Evolutionary conservation across 2,113 vertebrate species (phyloP).

Genomic region (Actinemys pallida): DNA sequence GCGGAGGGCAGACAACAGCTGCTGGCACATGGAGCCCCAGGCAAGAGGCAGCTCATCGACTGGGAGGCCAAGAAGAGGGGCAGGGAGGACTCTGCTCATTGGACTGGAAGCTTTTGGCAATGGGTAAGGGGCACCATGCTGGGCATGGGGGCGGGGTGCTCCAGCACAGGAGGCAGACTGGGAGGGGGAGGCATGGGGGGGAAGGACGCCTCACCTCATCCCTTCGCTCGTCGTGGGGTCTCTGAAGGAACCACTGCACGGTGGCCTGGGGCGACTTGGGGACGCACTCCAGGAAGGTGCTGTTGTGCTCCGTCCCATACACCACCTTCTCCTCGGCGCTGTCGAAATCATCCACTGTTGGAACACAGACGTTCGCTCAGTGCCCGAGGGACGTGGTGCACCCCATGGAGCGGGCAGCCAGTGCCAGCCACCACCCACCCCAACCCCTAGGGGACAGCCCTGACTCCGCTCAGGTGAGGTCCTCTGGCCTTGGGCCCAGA

Average conservation of each 20-base stretch:
- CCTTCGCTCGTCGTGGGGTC: slow-evolving; percentile 75
- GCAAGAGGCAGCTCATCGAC: neutral
- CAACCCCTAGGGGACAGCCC: neutral
- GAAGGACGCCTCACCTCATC: slow-evolving; percentile 84
- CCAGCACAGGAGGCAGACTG: neutral
- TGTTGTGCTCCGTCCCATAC: slow-evolving; percentile 92
- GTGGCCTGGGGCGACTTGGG: slow-evolving; percentile 92
- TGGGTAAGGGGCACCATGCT: neutral
- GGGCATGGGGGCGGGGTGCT: neutral
- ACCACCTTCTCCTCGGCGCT: slow-evolving; percentile 80
- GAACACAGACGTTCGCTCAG: neutral
- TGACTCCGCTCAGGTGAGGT: neutral
- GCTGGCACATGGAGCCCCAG: neutral
- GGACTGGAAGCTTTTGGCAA: neutral
- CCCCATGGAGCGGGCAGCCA: neutral
- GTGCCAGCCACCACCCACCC: neutral
- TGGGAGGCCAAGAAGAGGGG: neutral
- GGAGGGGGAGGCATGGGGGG: neutral
- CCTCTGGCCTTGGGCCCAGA: neutral
- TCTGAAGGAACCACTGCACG: slow-evolving; percentile 90
- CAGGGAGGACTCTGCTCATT: neutral
- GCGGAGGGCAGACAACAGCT: neutral
- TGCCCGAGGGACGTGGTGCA: neutral
- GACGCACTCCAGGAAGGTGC: slow-evolving; percentile 93
- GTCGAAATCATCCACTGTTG: slow-evolving; percentile 83